Percentiles rank a stretch among this genome's conserved stretches.
These are phyloP conservation scores for Nymphalis polychloros DNA, from an alignment of 2,888 invertebrate species.

Conservation along the genomic window DNA sequence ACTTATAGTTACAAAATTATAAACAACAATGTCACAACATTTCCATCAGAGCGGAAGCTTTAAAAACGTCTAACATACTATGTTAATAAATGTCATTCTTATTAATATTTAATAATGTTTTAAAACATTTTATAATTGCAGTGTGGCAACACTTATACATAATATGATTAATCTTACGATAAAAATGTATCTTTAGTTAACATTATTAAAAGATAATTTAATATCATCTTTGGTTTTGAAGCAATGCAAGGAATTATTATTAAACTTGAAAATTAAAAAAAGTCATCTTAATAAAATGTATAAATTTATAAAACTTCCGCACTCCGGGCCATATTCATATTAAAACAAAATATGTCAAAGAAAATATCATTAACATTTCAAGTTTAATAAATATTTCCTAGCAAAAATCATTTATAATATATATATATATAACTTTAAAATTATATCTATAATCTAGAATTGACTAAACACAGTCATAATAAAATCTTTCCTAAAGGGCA, in stretches of 20 bases:
- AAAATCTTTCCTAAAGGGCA: constrained; percentile 34
- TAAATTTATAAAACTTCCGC: neutral
- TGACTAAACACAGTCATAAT: constrained; percentile 41
- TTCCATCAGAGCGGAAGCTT: too few relatives aligned
- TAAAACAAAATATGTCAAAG: neutral
- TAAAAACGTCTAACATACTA: too few relatives aligned
- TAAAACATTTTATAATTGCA: too few relatives aligned
- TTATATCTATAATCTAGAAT: constrained; percentile 38
- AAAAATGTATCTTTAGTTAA: constrained; percentile 39
- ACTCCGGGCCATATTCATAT: neutral
- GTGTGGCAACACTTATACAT: constrained; percentile 5
- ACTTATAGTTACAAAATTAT: too few relatives aligned
- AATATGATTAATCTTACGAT: constrained; percentile 34
- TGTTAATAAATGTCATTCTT: too few relatives aligned
- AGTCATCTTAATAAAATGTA: neutral
- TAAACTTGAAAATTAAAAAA: constrained; percentile 20
- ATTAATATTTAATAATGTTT: too few relatives aligned
- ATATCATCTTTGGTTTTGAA: constrained; percentile 77
- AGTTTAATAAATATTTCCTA: constrained; percentile 25
- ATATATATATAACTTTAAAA: constrained; percentile 17
- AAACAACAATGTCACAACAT: too few relatives aligned
- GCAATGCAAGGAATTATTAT: constrained; percentile 52
- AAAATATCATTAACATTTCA: constrained; percentile 4
- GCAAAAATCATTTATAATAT: constrained; percentile 21
- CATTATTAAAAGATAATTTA: constrained; percentile 56